Percentiles rank a stretch among this genome's conserved stretches.
phyloP scores from a whole-genome alignment of 2,888 invertebrate species.

The Drymonia ruficornis region DNA sequence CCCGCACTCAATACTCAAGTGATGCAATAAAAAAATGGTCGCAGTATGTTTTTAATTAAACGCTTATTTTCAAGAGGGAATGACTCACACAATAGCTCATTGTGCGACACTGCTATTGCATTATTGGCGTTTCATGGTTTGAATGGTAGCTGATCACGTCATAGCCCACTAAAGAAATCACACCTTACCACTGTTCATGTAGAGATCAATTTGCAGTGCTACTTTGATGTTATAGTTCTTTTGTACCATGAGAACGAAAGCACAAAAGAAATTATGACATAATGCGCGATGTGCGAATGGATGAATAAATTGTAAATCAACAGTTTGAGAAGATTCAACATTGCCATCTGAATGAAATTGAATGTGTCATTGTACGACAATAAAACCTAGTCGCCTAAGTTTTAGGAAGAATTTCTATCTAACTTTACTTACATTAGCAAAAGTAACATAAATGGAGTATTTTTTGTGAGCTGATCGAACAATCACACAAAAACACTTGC shows the following conservation, averaged over 20 bases:
- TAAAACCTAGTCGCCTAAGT: not conserved
- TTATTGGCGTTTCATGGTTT: slow-evolving; percentile 50
- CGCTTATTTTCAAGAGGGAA: slow-evolving; percentile 58
- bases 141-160: slow-evolving; percentile 38
- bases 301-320: slow-evolving; percentile 33
- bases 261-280: slow-evolving; percentile 47
- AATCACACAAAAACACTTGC: no score
- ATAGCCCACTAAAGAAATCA: slow-evolving; percentile 10
- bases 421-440: no score
- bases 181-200: slow-evolving; percentile 5
- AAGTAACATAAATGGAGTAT: no score
- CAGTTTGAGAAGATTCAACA: slow-evolving; percentile 29
- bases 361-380: not conserved
- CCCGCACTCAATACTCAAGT: slow-evolving; percentile 37
- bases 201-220: slow-evolving; percentile 11
- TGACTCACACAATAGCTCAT: slow-evolving; percentile 59
- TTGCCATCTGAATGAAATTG: slow-evolving; percentile 16
- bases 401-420: no score
- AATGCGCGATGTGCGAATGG: slow-evolving; percentile 36
- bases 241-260: slow-evolving; percentile 28
- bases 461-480: no score
- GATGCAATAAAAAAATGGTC: slow-evolving; percentile 43
- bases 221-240: slow-evolving; percentile 21
- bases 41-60: slow-evolving; percentile 60
- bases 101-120: slow-evolving; percentile 56